Conservation (phyloP, 2,113 vertebrate species). For the Pavo muticus region DNA sequence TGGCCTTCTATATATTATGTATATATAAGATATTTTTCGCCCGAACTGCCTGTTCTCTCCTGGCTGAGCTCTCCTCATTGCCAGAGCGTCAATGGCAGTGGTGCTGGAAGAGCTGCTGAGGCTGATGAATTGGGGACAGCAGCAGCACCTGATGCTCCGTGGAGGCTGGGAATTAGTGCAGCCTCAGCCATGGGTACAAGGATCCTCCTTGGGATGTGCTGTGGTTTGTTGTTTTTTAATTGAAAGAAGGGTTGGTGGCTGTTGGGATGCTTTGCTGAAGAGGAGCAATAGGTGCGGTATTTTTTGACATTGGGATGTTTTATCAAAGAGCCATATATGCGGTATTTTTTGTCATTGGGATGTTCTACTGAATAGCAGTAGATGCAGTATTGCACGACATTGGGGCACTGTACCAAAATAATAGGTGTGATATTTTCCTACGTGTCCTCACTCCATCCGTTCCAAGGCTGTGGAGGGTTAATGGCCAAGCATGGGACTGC, state of each 20-base stretch:
- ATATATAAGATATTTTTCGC: not conserved
- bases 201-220: not conserved
- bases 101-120: not conserved
- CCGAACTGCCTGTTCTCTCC: accelerated
- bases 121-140: not conserved
- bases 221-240: not conserved
- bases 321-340: not conserved
- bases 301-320: not conserved
- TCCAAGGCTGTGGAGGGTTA: conserved; percentile 37
- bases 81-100: accelerated
- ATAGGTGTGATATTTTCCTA: not conserved
- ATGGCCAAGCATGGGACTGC: not conserved
- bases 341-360: not conserved
- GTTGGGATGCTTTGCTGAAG: not conserved
- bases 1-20: not conserved
- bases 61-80: not conserved
- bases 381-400: not conserved
- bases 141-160: not conserved
- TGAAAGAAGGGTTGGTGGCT: not conserved
- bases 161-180: not conserved
- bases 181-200: not conserved
- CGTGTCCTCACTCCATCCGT: accelerated
- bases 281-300: not conserved
- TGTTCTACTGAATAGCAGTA: not conserved
- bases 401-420: not conserved